Percentiles rank a stretch among this genome's conserved stretches.
Evolutionary conservation across 1,140 invertebrate genomes (phyloP).

Genomic region (Trialeurodes vaporariorum): DNA sequence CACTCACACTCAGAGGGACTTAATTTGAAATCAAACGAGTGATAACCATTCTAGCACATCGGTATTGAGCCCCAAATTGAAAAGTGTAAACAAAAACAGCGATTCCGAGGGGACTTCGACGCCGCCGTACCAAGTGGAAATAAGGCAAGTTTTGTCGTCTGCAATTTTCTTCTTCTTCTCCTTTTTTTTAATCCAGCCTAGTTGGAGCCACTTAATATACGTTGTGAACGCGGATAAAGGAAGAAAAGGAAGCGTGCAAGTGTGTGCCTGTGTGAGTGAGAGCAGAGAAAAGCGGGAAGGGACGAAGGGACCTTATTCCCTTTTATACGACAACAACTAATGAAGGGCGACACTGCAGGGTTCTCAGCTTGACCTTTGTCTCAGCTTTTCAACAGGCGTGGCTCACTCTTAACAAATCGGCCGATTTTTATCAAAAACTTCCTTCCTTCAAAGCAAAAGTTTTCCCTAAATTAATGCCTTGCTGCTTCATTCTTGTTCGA

Average conservation of each 20-base stretch:
- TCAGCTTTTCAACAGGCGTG: neutral
- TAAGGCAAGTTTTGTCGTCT: too few species aligned
- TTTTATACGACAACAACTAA: neutral
- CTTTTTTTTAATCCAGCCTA: too few species aligned
- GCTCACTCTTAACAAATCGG: neutral
- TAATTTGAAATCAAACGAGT: neutral
- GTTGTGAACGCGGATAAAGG: too few species aligned
- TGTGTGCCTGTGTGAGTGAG: too few species aligned
- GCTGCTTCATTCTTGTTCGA: neutral
- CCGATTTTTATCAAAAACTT: slow-evolving; percentile 1
- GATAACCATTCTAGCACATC: neutral
- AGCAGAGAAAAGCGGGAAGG: too few species aligned
- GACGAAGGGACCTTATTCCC: neutral
- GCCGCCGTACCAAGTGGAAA: too few species aligned
- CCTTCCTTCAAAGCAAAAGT: neutral
- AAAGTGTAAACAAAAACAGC: neutral
- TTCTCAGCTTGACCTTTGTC: neutral
- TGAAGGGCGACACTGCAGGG: neutral
- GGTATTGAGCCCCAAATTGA: neutral
- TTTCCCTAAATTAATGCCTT: neutral
- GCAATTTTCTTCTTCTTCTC: too few species aligned
- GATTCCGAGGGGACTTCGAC: too few species aligned
- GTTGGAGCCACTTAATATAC: too few species aligned
- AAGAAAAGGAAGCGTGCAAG: too few species aligned
- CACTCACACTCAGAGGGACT: too few species aligned